Percentiles rank a stretch among this genome's conserved stretches.
phyloP scores from a whole-genome alignment of 1,140 invertebrate genomes.

The Capitella teleta region DNA sequence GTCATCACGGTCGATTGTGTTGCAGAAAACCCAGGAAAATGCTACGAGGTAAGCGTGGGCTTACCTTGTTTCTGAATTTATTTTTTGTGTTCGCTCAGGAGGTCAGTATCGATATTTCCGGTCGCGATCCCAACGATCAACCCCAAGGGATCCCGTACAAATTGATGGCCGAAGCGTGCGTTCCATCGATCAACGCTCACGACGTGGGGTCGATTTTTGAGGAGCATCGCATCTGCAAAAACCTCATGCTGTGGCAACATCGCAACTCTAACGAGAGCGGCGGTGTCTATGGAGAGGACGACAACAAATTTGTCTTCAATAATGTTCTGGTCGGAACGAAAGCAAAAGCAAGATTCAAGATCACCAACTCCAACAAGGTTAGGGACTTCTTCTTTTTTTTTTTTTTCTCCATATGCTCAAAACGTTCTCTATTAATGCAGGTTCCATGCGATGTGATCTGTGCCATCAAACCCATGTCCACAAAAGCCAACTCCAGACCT shows the following conservation, averaged over 20 bases:
- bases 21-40: constrained; percentile 29
- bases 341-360: constrained; percentile 41
- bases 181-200: constrained; percentile 34
- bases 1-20: constrained; percentile 38
- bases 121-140: constrained; percentile 30
- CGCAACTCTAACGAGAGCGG: constrained; percentile 20
- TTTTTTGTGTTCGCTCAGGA: constrained; percentile 20
- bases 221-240: constrained; percentile 28
- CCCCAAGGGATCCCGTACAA: constrained; percentile 37
- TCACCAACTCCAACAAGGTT: constrained; percentile 38
- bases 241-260: constrained; percentile 30
- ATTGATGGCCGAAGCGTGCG: constrained; percentile 36
- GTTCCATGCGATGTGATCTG: constrained; percentile 39
- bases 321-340: constrained; percentile 40
- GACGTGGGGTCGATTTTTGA: constrained; percentile 40
- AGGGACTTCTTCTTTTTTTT: background rate
- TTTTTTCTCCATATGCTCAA: no score
- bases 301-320: constrained; percentile 41
- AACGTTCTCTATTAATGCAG: no score
- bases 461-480: constrained; percentile 18
- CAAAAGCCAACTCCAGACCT: constrained; percentile 13
- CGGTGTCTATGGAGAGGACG: constrained; percentile 39
- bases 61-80: background rate
- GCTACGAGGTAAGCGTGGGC: constrained; percentile 35
- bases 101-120: constrained; percentile 34